Conservation (phyloP, 1,140 invertebrate species). For the Aphelinus certus region DNA sequence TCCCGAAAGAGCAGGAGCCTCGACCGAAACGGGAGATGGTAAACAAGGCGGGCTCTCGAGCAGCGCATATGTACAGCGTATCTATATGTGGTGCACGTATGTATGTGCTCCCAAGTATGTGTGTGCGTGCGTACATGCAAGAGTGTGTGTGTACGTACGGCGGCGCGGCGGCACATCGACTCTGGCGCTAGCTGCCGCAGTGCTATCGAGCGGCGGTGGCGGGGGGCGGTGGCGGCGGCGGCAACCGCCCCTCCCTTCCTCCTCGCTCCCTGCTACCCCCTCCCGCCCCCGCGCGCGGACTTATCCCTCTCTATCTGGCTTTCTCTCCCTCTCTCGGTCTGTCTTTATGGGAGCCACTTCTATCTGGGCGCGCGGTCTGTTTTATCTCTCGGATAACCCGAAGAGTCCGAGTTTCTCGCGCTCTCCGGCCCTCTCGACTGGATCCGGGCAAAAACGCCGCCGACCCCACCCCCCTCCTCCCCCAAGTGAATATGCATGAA, state of each 20-base stretch:
- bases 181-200: neutral
- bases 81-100: too few relatives aligned
- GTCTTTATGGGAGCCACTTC: conserved; percentile 5
- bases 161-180: neutral
- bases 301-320: neutral
- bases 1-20: too few relatives aligned
- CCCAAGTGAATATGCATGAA: neutral
- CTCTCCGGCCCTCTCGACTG: neutral
- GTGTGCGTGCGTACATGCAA: neutral
- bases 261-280: neutral
- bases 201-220: neutral
- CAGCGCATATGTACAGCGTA: too few relatives aligned
- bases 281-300: neutral
- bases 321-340: conserved; percentile 5
- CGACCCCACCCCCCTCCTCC: too few relatives aligned
- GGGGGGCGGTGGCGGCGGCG: too few relatives aligned
- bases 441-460: neutral
- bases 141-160: neutral
- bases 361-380: conserved; percentile 7
- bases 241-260: neutral
- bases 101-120: too few relatives aligned
- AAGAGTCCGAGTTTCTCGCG: conserved; percentile 26
- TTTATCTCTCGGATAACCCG: conserved; percentile 25
- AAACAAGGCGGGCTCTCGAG: too few relatives aligned
- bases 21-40: too few relatives aligned